A percentile compares a stretch with the other conserved stretches of the same genome.
These are phyloP conservation scores for Bombylius discolor DNA, from an alignment of 2,888 invertebrate genomes.

Conservation along the genomic window DNA sequence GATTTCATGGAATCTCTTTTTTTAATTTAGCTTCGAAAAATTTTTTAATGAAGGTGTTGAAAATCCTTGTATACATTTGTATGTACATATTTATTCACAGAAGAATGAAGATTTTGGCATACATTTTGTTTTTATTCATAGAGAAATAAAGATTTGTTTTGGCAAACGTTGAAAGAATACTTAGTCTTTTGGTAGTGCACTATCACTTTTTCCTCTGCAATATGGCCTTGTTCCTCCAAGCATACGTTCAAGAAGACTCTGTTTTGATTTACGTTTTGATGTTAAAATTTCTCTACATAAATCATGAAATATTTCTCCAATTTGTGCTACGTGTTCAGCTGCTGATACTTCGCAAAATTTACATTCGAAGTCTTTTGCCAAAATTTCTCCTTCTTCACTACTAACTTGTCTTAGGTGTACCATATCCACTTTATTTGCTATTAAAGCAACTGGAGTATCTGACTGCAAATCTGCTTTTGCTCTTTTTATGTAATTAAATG, in stretches of 20 bases:
- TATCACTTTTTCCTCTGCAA: conserved; percentile 77
- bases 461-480: conserved; percentile 56
- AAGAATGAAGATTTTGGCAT: too few relatives aligned
- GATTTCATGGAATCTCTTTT: too few relatives aligned
- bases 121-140: too few relatives aligned
- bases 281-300: conserved; percentile 70
- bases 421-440: conserved; percentile 85
- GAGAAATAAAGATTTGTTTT: too few relatives aligned
- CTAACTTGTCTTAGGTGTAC: conserved; percentile 79
- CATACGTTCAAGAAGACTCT: conserved; percentile 72
- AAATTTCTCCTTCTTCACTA: conserved; percentile 74
- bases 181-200: conserved; percentile 73
- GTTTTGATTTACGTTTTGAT: conserved; percentile 68
- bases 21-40: too few relatives aligned
- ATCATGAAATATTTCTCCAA: conserved; percentile 74
- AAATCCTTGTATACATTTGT: too few relatives aligned
- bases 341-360: conserved; percentile 79
- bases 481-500: conserved; percentile 69
- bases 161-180: too few relatives aligned
- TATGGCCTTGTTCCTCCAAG: conserved; percentile 64
- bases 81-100: too few relatives aligned
- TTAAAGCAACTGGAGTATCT: conserved; percentile 69
- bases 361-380: conserved; percentile 80
- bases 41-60: too few relatives aligned
- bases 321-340: conserved; percentile 73